These are phyloP conservation scores for Blomia tropicalis DNA, from an alignment of 2,888 invertebrate species.

Conservation along the genomic window DNA sequence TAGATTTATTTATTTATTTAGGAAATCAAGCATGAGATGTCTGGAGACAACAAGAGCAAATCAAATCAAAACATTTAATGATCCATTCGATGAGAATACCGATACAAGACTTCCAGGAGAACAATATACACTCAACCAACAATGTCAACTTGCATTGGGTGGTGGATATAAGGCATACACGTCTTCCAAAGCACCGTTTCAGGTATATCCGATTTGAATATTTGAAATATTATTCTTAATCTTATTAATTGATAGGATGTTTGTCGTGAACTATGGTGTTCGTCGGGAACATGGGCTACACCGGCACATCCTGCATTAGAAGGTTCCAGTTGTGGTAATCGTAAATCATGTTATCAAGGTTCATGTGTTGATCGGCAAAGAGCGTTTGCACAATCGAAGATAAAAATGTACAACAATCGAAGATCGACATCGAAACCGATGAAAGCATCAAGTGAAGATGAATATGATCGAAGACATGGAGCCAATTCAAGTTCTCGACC, in stretches of 20 bases:
- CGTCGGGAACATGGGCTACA: conserved; percentile 34
- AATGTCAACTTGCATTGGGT: conserved; percentile 34
- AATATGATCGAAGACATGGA: background rate
- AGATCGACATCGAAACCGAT: background rate
- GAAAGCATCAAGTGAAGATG: background rate
- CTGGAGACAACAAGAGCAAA: conserved; percentile 26
- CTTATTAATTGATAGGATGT: conserved; percentile 32
- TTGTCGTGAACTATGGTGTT: conserved; percentile 36
- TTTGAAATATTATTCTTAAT: background rate
- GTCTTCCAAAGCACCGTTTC: conserved; percentile 33
- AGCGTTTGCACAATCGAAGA: conserved; percentile 11
- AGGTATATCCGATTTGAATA: conserved; percentile 22
- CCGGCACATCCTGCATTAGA: conserved; percentile 36
- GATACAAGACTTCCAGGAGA: conserved; percentile 33
- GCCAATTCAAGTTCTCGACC: background rate
- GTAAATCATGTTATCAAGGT: conserved; percentile 25
- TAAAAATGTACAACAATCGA: conserved; percentile 12
- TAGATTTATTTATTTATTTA: background rate
- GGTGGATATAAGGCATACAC: conserved; percentile 33
- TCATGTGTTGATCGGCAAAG: conserved; percentile 5
- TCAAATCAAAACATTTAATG: conserved; percentile 16
- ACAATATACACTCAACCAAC: conserved; percentile 32
- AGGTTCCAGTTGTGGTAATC: conserved; percentile 34
- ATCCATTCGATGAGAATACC: background rate
- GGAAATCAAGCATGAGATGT: conserved; percentile 29